A percentile compares a stretch with the other conserved stretches of the same genome.
Evolutionary conservation across 2,113 vertebrate species (phyloP).

Genomic region (Psettodes erumei): DNA sequence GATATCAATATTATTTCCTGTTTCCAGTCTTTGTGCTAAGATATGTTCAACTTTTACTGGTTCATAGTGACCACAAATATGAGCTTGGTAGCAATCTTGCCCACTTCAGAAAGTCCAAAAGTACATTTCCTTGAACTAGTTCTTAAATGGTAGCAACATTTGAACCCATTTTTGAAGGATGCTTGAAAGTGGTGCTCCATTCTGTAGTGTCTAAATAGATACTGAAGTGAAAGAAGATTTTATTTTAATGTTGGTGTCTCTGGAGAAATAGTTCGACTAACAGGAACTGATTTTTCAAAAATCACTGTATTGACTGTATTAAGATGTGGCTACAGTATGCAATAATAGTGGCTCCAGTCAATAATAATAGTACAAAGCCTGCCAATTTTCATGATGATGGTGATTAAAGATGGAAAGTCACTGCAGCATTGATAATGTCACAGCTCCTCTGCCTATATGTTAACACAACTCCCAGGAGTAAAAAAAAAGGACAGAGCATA

Average conservation of each 20-base stretch:
- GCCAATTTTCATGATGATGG: background rate
- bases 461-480: constrained; percentile 10
- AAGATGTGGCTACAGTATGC: background rate
- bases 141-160: background rate
- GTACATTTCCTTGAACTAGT: background rate
- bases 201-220: background rate
- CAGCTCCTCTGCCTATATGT: background rate
- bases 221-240: background rate
- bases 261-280: background rate
- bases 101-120: no score
- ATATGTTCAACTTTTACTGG: no score
- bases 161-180: background rate
- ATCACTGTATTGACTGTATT: background rate
- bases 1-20: background rate
- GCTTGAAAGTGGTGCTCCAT: background rate
- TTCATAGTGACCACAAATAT: no score
- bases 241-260: background rate
- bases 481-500: background rate
- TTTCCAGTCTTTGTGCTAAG: no score
- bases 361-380: no score
- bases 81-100: no score
- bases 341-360: no score
- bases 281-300: background rate
- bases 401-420: background rate
- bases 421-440: background rate